phyloP scores from a whole-genome alignment of 2,888 invertebrate species.

The Ophraella communa region DNA sequence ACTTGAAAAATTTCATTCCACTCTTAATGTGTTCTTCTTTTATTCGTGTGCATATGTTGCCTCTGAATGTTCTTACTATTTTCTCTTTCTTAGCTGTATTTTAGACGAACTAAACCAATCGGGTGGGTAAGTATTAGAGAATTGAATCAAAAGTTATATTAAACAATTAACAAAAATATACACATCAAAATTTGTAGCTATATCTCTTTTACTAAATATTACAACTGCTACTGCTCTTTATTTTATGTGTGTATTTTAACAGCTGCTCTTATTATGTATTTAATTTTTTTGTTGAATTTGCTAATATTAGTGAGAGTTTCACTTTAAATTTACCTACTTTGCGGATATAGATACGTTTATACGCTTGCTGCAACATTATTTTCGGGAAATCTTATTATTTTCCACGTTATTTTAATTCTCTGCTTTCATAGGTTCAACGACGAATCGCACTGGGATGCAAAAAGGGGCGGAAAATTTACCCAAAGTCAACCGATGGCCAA shows the following conservation, averaged over 20 bases:
- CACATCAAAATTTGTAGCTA: slow-evolving; percentile 15
- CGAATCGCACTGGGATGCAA: slow-evolving; percentile 70
- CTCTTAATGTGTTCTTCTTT: slow-evolving; percentile 24
- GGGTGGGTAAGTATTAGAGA: slow-evolving; percentile 75
- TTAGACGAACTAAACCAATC: slow-evolving; percentile 79
- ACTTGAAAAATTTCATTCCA: background rate
- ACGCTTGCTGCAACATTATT: slow-evolving; percentile 3
- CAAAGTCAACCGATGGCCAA: slow-evolving; percentile 75
- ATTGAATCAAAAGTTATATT: slow-evolving; percentile 32
- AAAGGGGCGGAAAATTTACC: slow-evolving; percentile 64
- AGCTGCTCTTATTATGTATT: slow-evolving; percentile 22
- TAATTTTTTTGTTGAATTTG: slow-evolving; percentile 29
- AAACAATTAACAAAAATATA: slow-evolving; percentile 30
- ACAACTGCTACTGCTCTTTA: background rate
- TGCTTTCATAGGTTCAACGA: slow-evolving; percentile 69
- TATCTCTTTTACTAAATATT: background rate
- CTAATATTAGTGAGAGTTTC: slow-evolving; percentile 35
- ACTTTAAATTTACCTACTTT: slow-evolving; percentile 13
- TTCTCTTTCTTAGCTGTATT: slow-evolving; percentile 74
- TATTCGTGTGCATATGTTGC: slow-evolving; percentile 25
- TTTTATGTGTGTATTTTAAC: slow-evolving; percentile 30
- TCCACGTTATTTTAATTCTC: background rate
- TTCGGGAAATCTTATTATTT: background rate
- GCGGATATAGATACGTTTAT: slow-evolving; percentile 2
- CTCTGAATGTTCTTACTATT: slow-evolving; percentile 45